Base-by-base conservation (phyloP, 2,797 vertebrate genomes). In the Oreortyx pictus region DNA sequence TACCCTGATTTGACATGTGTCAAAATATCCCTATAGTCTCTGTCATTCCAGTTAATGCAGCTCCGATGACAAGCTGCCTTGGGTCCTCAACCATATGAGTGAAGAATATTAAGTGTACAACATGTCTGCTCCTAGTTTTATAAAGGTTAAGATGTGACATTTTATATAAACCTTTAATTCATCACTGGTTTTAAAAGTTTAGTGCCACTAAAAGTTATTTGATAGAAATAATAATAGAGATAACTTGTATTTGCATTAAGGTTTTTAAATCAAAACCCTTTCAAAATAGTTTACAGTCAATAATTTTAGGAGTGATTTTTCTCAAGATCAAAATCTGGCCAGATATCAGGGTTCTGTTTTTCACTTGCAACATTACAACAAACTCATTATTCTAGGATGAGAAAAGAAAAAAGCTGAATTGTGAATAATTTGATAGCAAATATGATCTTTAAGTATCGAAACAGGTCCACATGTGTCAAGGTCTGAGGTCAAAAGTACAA, bases 21-120 rank as follows among this genome's bases (percentile, higher is more conserved):
- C 97, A 96, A 94, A 96, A 95, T 96, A 93, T 87, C 91, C 68
- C 66, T 87, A 46, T 88, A 94, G 59, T 96, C 82, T 83, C 88
- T 86, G 87, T 95, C 94, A 85, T 59, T n/a, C 22, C 76, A 66
- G 65, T 88, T 95, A 84, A 92, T 47, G 79, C 82, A 89, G 64
- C 65, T 80, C 44, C 29, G 37, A 41, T 62, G 84, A 93, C 79
- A 92, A 90, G 44, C 73, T 90, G 83, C 75, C 83, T 75, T 57
- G 47, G 65, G 88, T 89, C 80, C 89, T 82, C 61, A 90, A 57
- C 60, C 56, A 65, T 33, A 37, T 47, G 52, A 94, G 29, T 39
- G 61, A 86, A 86, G 91, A 96, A 94, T 90, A 86, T 71, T 90
- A 92, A 94, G 82, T 49, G n/a, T 94, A 17, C 47, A 68, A 59